Conservation (phyloP, 2,797 vertebrate species). For the Discoglossus pictus region DNA sequence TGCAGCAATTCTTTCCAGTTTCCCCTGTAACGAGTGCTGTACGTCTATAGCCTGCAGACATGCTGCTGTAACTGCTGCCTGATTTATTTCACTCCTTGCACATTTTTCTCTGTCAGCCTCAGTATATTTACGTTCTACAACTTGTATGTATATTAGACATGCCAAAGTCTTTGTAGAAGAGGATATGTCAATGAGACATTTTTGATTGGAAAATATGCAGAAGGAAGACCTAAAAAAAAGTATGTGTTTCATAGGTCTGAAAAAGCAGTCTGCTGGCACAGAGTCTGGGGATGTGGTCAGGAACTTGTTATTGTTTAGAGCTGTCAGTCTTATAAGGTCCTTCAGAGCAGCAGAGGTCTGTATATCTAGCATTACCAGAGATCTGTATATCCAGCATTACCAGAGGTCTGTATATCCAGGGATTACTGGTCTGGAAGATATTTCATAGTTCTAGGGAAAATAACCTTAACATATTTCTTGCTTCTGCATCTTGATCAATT, state of each 20-base stretch:
- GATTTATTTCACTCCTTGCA: constrained; percentile 44
- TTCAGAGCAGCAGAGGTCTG: constrained; percentile 1
- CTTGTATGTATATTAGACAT: constrained; percentile 52
- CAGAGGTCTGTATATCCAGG: too few species aligned
- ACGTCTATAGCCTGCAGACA: constrained; percentile 40
- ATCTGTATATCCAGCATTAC: not conserved
- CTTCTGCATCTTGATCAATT: constrained; percentile 1
- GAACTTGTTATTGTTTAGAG: constrained; percentile 27
- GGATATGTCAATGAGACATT: constrained; percentile 53
- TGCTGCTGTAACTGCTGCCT: constrained; percentile 53
- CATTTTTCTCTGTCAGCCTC: constrained; percentile 40
- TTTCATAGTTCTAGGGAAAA: constrained; percentile 6
- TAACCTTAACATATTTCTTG: not conserved
- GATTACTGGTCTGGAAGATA: constrained; percentile 16
- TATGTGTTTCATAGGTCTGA: constrained; percentile 51
- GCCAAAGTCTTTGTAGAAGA: constrained; percentile 57
- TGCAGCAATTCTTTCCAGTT: constrained; percentile 43
- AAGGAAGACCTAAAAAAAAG: constrained; percentile 55
- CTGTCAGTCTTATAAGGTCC: constrained; percentile 20
- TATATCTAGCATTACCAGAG: not conserved
- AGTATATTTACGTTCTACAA: constrained; percentile 41
- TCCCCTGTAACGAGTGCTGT: constrained; percentile 33
- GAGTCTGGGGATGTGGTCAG: constrained; percentile 6
- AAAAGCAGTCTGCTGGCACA: constrained; percentile 8
- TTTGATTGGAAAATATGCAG: constrained; percentile 51